phyloP scores from a whole-genome alignment of 2,113 vertebrate genomes.

The Poeciliopsis prolifica region DNA sequence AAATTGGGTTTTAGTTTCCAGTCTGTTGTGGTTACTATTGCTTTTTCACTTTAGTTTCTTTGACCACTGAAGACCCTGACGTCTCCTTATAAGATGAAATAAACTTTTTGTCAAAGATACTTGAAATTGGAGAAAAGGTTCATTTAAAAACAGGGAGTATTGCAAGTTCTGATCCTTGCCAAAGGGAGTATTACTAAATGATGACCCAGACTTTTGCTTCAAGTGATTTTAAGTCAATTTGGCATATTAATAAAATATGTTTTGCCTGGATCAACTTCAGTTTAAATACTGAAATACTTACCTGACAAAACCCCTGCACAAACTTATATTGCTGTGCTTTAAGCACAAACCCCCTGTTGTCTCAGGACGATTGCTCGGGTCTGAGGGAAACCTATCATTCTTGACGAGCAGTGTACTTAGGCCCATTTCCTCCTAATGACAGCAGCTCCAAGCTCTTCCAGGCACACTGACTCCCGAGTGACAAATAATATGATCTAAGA shows the following conservation, averaged over 20 bases:
- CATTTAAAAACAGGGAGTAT: neutral
- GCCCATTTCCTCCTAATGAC: slow-evolving; percentile 65
- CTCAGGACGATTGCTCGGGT: slow-evolving; percentile 34
- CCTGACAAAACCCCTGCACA: neutral
- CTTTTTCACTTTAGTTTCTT: no score
- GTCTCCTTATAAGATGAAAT: neutral
- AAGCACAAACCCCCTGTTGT: slow-evolving; percentile 24
- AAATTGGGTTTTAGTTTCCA: no score
- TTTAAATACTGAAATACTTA: neutral
- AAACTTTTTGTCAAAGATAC: neutral
- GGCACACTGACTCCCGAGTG: slow-evolving; percentile 37
- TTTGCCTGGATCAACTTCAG: neutral
- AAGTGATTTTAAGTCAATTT: neutral
- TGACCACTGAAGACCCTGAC: no score
- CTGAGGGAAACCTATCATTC: slow-evolving; percentile 56
- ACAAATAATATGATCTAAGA: slow-evolving; percentile 63
- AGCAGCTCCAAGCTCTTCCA: slow-evolving; percentile 56
- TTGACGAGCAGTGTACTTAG: slow-evolving; percentile 35
- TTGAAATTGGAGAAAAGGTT: neutral
- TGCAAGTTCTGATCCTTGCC: neutral
- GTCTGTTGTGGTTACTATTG: no score
- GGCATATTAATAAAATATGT: neutral
- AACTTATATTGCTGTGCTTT: neutral
- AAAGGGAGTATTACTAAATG: neutral
- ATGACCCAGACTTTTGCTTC: neutral